Conservation (phyloP, 2,888 invertebrate genomes). For the Eupithecia subumbrata region DNA sequence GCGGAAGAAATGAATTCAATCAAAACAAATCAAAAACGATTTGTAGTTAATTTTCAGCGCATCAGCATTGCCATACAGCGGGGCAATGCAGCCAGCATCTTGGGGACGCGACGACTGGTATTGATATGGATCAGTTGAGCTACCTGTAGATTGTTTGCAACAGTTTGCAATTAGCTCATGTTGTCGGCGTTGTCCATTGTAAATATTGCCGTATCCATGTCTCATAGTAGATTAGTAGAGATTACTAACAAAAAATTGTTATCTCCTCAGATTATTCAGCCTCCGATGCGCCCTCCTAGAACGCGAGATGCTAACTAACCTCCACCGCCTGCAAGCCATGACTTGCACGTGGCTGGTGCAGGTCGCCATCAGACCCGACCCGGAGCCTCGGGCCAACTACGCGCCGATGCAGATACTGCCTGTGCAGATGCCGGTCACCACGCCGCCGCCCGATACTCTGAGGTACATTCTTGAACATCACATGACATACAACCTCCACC, state of each 20-base stretch:
- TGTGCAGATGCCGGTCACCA: constrained; percentile 71
- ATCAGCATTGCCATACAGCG: no score
- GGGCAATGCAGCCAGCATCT: no score
- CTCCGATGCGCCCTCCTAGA: constrained; percentile 90
- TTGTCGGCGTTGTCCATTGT: background rate
- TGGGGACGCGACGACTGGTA: no score
- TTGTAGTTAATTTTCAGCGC: no score
- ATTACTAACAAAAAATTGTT: background rate
- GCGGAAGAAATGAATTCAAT: no score
- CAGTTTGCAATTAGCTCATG: no score
- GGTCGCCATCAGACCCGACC: constrained; percentile 85
- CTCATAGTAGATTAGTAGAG: background rate
- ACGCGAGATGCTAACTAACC: constrained; percentile 87
- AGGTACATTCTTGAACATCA: constrained; percentile 70
- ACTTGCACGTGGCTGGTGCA: constrained; percentile 94
- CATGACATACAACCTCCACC: constrained; percentile 65
- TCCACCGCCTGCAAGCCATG: constrained; percentile 91
- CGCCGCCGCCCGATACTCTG: constrained; percentile 86
- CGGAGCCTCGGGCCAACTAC: constrained; percentile 74
- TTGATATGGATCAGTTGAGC: no score
- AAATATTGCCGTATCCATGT: background rate
- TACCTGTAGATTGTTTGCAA: no score
- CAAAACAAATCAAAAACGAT: no score
- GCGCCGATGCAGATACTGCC: constrained; percentile 82
- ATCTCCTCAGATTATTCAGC: constrained; percentile 85